These are phyloP conservation scores for Apantesis nais DNA, from an alignment of 2,888 invertebrate species.

Conservation along the genomic window DNA sequence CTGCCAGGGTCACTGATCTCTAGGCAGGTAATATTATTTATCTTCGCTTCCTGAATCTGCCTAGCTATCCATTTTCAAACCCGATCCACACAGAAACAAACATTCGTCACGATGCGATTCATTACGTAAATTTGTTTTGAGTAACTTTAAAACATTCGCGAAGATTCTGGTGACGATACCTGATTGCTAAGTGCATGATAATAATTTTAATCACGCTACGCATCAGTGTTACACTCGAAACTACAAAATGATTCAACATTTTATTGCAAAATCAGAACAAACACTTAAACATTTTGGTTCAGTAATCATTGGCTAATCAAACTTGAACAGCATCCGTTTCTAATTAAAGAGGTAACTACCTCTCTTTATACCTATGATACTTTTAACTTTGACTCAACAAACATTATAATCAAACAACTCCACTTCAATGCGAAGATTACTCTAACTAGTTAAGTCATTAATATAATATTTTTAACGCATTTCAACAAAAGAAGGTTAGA, in stretches of 20 bases:
- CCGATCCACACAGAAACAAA: constrained; percentile 20
- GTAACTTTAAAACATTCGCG: constrained; percentile 26
- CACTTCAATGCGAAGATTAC: constrained; percentile 14
- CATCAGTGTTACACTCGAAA: not conserved
- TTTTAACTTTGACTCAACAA: constrained; percentile 7
- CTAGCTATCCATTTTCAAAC: constrained; percentile 52
- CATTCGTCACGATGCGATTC: constrained; percentile 22
- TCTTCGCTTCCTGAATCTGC: constrained; percentile 50
- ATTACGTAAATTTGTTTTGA: constrained; percentile 24
- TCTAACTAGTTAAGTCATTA: constrained; percentile 14
- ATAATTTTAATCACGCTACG: not conserved
- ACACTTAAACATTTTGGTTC: not conserved
- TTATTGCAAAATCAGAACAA: not conserved
- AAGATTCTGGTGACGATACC: constrained; percentile 15
- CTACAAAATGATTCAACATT: constrained; percentile 2
- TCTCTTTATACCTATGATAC: constrained; percentile 7
- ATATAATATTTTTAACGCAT: constrained; percentile 55
- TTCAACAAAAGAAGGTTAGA: constrained; percentile 64
- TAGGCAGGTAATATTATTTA: constrained; percentile 24
- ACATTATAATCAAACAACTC: constrained; percentile 2
- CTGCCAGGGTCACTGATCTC: too few species aligned
- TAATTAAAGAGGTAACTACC: not conserved
- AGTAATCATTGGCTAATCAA: not conserved
- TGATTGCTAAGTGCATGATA: constrained; percentile 12
- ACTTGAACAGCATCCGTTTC: constrained; percentile 1